Evolutionary conservation across 2,113 vertebrate species (phyloP).

Genomic region (Mobula hypostoma): DNA sequence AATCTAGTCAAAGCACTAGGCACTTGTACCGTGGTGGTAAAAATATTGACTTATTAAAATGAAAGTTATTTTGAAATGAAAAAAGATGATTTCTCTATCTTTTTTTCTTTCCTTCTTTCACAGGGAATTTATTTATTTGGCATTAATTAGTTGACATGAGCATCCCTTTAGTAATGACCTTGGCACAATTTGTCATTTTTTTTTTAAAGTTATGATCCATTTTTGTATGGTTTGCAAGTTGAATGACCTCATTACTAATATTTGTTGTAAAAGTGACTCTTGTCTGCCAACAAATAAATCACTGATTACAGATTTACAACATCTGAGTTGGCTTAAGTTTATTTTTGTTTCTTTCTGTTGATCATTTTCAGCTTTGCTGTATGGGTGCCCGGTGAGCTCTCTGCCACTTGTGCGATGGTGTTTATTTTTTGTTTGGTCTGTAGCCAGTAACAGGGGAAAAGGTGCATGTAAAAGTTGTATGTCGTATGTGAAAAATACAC

Average conservation of each 20-base stretch:
- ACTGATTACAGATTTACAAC: slow-evolving; percentile 76
- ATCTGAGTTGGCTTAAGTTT: slow-evolving; percentile 42
- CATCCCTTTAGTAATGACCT: slow-evolving; percentile 63
- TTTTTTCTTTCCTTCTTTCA: slow-evolving; percentile 55
- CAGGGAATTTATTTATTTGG: slow-evolving; percentile 74
- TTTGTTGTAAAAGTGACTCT: slow-evolving; percentile 96
- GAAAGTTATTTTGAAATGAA: slow-evolving; percentile 65
- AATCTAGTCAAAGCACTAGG: slow-evolving; percentile 53
- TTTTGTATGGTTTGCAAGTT: slow-evolving; percentile 80
- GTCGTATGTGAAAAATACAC: background rate
- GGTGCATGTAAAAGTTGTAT: too few species aligned
- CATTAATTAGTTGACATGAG: slow-evolving; percentile 62
- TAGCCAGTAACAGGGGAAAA: too few species aligned
- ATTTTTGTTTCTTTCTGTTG: background rate
- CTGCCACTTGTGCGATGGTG: background rate
- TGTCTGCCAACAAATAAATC: slow-evolving; percentile 96
- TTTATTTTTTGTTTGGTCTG: too few species aligned
- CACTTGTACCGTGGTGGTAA: slow-evolving; percentile 61
- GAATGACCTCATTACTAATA: slow-evolving; percentile 89
- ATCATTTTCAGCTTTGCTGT: background rate
- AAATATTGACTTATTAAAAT: slow-evolving; percentile 58
- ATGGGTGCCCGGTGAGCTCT: background rate
- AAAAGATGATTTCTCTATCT: slow-evolving; percentile 51
- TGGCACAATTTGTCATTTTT: slow-evolving; percentile 66
- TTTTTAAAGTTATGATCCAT: slow-evolving; percentile 83